A percentile compares a stretch with the other conserved stretches of the same genome.
Evolutionary conservation across 2,113 vertebrate genomes (phyloP).

Genomic region (Myodes glareolus): DNA sequence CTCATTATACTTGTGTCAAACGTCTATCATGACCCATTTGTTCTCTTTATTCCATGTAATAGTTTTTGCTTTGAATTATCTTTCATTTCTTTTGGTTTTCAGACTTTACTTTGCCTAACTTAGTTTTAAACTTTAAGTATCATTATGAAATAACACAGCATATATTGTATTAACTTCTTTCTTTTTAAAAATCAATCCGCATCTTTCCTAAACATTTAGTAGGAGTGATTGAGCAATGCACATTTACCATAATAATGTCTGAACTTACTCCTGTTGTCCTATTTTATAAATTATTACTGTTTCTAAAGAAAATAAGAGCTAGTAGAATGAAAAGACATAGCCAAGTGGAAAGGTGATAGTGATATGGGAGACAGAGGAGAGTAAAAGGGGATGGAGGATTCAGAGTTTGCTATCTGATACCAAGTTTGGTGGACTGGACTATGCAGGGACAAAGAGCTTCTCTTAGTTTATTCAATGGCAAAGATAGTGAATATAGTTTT

Average conservation of each 20-base stretch:
- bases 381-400: neutral
- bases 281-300: constrained; percentile 44
- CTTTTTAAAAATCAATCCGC: neutral
- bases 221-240: neutral
- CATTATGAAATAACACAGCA: neutral
- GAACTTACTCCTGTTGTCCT: constrained; percentile 43
- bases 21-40: neutral
- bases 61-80: constrained; percentile 38
- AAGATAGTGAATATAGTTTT: constrained; percentile 40
- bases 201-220: constrained; percentile 12
- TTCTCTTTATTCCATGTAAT: neutral
- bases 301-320: constrained; percentile 22
- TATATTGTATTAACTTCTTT: neutral
- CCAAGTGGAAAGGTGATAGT: neutral
- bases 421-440: neutral
- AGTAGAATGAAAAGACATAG: constrained; percentile 12
- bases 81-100: neutral
- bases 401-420: constrained; percentile 13
- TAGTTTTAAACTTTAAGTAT: constrained; percentile 38
- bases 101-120: neutral
- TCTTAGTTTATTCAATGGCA: constrained; percentile 44
- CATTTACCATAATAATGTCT: constrained; percentile 35
- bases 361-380: neutral
- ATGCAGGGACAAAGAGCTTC: neutral
- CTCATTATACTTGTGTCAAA: neutral